Conservation (phyloP, 2,113 vertebrate genomes). For the Spilogale gracilis region DNA sequence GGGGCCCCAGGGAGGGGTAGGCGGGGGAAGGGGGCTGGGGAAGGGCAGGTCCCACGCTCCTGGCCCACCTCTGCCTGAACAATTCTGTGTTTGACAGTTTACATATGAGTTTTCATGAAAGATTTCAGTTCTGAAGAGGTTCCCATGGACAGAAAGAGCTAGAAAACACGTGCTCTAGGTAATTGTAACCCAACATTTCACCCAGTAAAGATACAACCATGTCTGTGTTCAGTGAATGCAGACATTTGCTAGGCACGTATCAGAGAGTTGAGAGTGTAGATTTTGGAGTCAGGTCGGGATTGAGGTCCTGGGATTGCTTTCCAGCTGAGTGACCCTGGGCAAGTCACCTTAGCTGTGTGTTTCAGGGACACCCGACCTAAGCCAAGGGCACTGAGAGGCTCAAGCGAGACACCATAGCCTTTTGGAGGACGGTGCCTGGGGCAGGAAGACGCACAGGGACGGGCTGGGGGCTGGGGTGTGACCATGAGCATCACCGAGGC, state of each 20-base stretch:
- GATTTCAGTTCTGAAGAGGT: background rate
- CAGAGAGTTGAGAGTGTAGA: background rate
- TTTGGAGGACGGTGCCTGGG: too few relatives aligned
- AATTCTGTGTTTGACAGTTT: background rate
- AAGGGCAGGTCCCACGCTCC: background rate
- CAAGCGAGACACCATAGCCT: background rate
- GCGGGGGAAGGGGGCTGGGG: too few relatives aligned
- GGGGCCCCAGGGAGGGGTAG: background rate
- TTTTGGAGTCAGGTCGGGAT: background rate
- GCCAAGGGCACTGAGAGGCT: rapidly evolving
- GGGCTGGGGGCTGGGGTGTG: background rate
- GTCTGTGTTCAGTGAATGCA: background rate
- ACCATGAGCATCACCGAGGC: background rate
- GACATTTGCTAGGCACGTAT: too few relatives aligned
- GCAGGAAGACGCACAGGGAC: background rate
- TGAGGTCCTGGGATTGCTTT: background rate
- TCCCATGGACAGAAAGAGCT: background rate
- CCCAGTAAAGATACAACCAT: background rate
- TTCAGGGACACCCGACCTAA: background rate
- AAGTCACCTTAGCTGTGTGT: background rate
- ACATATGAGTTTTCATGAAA: background rate
- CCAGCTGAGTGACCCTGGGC: background rate
- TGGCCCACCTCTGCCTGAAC: background rate
- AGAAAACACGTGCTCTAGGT: background rate
- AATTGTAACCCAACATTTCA: background rate